These are phyloP conservation scores for Corythaixoides concolor DNA, from an alignment of 2,113 vertebrate species.

Conservation along the genomic window DNA sequence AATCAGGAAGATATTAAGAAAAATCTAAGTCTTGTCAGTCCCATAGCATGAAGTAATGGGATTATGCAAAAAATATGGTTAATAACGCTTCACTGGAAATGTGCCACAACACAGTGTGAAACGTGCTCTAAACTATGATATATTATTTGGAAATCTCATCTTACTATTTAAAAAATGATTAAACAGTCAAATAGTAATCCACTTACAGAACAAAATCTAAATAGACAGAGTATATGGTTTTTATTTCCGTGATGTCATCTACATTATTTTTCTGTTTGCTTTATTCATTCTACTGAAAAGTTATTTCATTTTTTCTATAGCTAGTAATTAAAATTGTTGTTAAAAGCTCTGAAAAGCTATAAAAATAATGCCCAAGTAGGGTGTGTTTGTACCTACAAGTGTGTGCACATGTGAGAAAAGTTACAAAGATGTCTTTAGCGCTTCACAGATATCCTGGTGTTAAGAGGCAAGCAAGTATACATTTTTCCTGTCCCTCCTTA, in stretches of 20 bases:
- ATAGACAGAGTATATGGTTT: not conserved
- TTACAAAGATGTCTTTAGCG: not conserved
- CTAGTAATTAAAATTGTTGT: not conserved
- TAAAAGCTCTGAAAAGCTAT: not conserved
- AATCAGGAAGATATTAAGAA: conserved; percentile 2
- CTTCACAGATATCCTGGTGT: not conserved
- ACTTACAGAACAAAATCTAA: not conserved
- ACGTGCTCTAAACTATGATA: not conserved
- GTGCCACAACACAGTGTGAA: not conserved
- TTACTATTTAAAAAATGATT: not conserved
- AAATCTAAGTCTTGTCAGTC: not conserved
- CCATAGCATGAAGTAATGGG: not conserved
- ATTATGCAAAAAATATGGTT: not conserved
- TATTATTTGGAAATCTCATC: not conserved
- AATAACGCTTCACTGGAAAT: not conserved
- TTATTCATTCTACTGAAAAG: not conserved
- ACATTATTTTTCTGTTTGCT: not conserved
- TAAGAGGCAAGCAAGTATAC: not conserved
- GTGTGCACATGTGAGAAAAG: not conserved
- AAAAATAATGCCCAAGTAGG: not conserved
- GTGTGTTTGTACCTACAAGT: accelerated
- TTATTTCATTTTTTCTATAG: not conserved
- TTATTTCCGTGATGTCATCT: not conserved
- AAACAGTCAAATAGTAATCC: not conserved
- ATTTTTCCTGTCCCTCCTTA: not conserved